phyloP scores from a whole-genome alignment of 2,113 vertebrate species.

The Dipodomys stephensi region DNA sequence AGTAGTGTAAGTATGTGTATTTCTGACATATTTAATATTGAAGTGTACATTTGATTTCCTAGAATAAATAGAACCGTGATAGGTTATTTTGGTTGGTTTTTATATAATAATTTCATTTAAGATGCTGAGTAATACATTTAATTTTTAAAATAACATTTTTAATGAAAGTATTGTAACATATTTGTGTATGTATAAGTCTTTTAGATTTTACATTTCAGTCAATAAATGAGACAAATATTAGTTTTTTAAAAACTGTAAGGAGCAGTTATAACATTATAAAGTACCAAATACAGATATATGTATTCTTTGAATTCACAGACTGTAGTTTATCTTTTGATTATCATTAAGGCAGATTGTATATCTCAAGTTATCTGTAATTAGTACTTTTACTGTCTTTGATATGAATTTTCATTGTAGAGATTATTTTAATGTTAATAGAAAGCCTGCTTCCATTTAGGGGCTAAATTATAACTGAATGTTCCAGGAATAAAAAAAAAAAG shows the following conservation, averaged over 20 bases:
- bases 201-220: neutral
- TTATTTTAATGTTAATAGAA: constrained; percentile 5
- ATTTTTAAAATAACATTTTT: constrained; percentile 30
- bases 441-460: neutral
- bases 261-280: constrained; percentile 31
- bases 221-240: neutral
- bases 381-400: neutral
- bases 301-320: neutral
- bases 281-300: neutral
- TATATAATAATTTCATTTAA: constrained; percentile 59
- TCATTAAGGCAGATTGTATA: neutral
- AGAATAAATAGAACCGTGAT: constrained; percentile 15
- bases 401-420: constrained; percentile 53
- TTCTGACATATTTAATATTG: constrained; percentile 51
- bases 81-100: constrained; percentile 64
- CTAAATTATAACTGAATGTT: constrained; percentile 32
- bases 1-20: constrained; percentile 40
- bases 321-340: neutral
- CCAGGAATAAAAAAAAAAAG: neutral
- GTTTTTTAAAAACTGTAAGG: neutral
- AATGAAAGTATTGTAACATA: constrained; percentile 26
- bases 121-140: constrained; percentile 56
- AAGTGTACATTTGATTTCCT: constrained; percentile 31
- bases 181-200: neutral
- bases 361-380: constrained; percentile 26